Evolutionary conservation across 2,888 invertebrate species (phyloP), one percentile per base, ranked within the genome.

Genomic region (Teinopalpus imperialis): DNA sequence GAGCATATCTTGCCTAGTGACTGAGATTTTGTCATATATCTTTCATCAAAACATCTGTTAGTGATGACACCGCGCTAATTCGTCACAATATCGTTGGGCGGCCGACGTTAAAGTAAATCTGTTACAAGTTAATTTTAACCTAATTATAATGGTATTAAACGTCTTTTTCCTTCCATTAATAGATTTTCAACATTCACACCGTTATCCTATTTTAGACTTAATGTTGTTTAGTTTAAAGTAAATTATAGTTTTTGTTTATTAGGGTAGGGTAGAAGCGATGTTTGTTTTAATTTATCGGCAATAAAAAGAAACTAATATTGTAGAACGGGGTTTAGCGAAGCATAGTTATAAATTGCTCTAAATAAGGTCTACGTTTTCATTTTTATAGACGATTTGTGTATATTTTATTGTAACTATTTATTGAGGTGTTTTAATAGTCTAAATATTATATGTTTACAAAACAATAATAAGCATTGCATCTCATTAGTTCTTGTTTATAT

Each of bases 21-120:
- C n/a, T n/a, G n/a, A n/a, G n/a, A n/a, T n/a, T n/a, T n/a, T n/a
- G n/a, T n/a, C 13, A 67, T 81, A 81, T 72, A 78, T 82, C 78
- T 60, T 59, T 81, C 81, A 59, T 57, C 81, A 53, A 52, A 51
- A 58, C 75, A 76, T 77, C 72, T 75, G 79, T 55, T 65, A 3
- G 63, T 74, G 66, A 77, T 76, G 74, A 75, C 70, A 73, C 65
- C 63, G 63, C 63, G 63, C 57, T 76, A 73, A 74, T 76, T 73
- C 66, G 67, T 66, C 58, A 57, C 54, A 56, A 59, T 53, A 57
- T 56, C 61, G 56, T 55, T 67, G 59, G 58, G 69, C 52, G 52
- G 50, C 52, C 14, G 20, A 6, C 49, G 45, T 63, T 20, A 10
- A 27, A 32, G 7, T n/a, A n/a, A n/a, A n/a, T n/a, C n/a, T n/a